Evolutionary conservation across 1,140 invertebrate genomes (phyloP).

Genomic region (Uloborus diversus): DNA sequence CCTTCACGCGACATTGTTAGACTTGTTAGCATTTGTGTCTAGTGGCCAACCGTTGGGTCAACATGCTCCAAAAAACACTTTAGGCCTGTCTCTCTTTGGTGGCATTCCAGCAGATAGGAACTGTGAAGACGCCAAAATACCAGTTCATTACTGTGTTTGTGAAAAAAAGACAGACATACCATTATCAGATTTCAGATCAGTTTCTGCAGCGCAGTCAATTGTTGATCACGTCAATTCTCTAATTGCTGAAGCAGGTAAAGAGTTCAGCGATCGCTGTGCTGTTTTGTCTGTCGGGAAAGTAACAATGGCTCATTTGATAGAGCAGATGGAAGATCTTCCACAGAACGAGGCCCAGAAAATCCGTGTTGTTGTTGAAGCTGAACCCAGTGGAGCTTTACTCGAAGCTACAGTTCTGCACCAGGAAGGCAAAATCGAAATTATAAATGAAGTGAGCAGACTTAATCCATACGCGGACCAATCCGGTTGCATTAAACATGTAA

Average conservation of each 20-base stretch:
- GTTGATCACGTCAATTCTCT: constrained; percentile 30
- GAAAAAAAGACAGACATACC: constrained; percentile 6
- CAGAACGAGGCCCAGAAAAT: not conserved
- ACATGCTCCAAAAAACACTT: not conserved
- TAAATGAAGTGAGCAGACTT: constrained; percentile 83
- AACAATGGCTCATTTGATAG: constrained; percentile 5
- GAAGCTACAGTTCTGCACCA: constrained; percentile 17
- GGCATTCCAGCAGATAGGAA: constrained; percentile 69
- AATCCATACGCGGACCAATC: constrained; percentile 85
- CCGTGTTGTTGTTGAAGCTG: constrained; percentile 31
- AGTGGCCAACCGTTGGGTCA: constrained; percentile 1
- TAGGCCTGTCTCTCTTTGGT: constrained; percentile 37
- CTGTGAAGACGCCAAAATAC: constrained; percentile 78
- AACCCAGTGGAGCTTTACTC: constrained; percentile 24
- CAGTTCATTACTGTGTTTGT: constrained; percentile 85
- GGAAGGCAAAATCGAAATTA: constrained; percentile 67
- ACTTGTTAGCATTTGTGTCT: constrained; percentile 36
- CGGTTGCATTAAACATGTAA: constrained; percentile 75
- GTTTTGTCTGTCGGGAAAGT: not conserved
- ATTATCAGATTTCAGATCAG: not conserved
- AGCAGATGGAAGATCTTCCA: not conserved
- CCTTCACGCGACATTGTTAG: constrained; percentile 52
- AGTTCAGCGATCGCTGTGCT: not conserved
- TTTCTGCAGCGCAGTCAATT: constrained; percentile 7
- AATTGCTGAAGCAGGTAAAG: not conserved